Base-by-base conservation (phyloP, 2,797 vertebrate species). In the Myotis myotis region DNA sequence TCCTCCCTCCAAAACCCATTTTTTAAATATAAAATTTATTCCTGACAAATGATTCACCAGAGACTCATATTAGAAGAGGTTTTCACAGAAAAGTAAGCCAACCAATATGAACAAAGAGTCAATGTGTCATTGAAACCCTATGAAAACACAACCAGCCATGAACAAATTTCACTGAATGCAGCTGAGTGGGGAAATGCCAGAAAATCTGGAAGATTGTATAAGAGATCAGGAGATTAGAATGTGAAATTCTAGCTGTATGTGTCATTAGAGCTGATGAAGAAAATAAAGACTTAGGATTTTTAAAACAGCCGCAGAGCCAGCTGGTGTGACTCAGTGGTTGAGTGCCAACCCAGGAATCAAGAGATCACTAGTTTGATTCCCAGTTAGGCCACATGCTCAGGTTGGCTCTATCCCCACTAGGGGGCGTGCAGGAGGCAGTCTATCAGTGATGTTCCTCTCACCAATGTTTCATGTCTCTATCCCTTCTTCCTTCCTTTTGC, bases 1-100 rank as follows among this genome's bases (percentile, higher is more conserved):
- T 41, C 0, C 5, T 12, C 1, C 23, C 1, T 0, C 19, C 11
- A 15, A 49, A 85, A 51, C 1, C 19, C 1, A 16, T 25, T 89
- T 68, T 80, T 86, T 33, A 30, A 53, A 36, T 72, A 44, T 68
- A 72, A 78, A 78, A 66, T 72, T 33, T n/a, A 76, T 76, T 79
- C 23, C 57, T 83, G n/a, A 6, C 19, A 44, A 23, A 19, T 87
- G 25, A 72, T 86, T 96, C 47, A 25, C 36, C 16, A 30, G 17
- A 30, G 12, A 20, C 33, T 30, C 28, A 19, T 49, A 36, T 38
- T 80, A 41, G 1, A 68, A 47, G 10, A 17, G 5, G 30, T 20
- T 87, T 72, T 90, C 6, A 64, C 15, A 47, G 19, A 66, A 81
- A 91, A n/a, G 2, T 16, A 68, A 41, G 6, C 0, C 0, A 15